A percentile compares a stretch with the other conserved stretches of the same genome.
These are phyloP conservation scores for Tridacna crocea DNA, from an alignment of 2,888 invertebrate species.

Conservation along the genomic window DNA sequence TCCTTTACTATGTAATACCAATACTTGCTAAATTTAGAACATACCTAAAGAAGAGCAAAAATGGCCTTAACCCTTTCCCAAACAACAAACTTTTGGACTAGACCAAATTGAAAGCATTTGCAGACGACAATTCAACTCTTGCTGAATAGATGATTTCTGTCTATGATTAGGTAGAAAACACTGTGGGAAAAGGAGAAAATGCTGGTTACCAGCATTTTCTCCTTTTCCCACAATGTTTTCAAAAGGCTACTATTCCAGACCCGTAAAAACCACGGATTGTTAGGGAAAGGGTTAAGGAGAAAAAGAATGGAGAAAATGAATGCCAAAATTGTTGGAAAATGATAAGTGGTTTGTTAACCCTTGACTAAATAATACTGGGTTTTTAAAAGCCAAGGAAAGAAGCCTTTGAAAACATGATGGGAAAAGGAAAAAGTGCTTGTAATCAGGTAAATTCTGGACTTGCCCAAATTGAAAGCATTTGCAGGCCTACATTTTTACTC, in stretches of 20 bases:
- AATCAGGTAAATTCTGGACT: neutral
- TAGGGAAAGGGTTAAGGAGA: neutral
- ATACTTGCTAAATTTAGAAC: neutral
- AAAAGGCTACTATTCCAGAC: neutral
- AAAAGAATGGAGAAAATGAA: no score
- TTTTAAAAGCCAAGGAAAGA: neutral
- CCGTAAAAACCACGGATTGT: no score
- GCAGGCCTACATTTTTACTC: no score
- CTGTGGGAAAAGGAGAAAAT: neutral
- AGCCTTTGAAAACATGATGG: neutral
- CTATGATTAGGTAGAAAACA: neutral
- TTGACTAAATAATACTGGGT: neutral
- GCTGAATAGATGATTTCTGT: no score
- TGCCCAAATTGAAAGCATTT: no score
- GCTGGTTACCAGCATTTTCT: neutral
- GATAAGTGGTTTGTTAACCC: no score
- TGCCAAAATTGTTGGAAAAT: no score
- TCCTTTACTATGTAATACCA: conserved; percentile 61
- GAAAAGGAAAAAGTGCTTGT: neutral
- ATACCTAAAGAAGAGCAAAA: neutral
- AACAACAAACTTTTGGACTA: no score
- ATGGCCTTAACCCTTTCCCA: no score
- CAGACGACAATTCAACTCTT: no score
- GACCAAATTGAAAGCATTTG: no score
- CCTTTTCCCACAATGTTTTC: neutral